A percentile compares a stretch with the other conserved stretches of the same genome.
phyloP scores from a whole-genome alignment of 2,888 invertebrate species.

The Plebejus melissa region DNA sequence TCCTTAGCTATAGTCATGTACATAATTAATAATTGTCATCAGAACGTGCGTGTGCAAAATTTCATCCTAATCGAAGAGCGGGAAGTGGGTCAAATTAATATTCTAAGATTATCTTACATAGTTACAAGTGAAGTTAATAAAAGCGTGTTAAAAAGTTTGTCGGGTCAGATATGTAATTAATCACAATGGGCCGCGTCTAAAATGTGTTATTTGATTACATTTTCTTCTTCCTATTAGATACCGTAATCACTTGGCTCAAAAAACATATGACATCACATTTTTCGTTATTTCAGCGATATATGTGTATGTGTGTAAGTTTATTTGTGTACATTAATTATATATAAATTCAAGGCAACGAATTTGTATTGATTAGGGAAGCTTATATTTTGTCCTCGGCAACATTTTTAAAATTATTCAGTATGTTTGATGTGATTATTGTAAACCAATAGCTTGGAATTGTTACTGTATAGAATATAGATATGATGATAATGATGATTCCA shows the following conservation, averaged over 20 bases:
- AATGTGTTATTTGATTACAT: not conserved
- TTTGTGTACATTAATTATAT: not conserved
- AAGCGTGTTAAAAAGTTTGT: no score
- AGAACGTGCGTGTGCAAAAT: no score
- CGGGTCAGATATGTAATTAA: not conserved
- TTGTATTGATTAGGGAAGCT: not conserved
- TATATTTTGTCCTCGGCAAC: not conserved
- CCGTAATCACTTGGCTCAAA: constrained; percentile 4
- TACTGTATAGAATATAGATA: not conserved
- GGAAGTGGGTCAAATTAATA: no score
- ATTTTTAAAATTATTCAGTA: not conserved
- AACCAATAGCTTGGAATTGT: not conserved
- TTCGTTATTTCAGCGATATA: not conserved
- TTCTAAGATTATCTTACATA: no score
- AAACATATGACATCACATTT: not conserved
- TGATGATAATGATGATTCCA: not conserved
- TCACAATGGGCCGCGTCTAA: not conserved
- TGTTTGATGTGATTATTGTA: not conserved
- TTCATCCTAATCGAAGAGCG: no score
- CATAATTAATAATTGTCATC: no score
- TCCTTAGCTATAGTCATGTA: no score
- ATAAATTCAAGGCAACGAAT: not conserved
- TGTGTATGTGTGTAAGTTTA: not conserved
- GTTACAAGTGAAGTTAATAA: no score
- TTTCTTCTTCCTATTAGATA: not conserved